Evolutionary conservation across 1,140 invertebrate genomes (phyloP).

Genomic region (Drosophila ficusphila): DNA sequence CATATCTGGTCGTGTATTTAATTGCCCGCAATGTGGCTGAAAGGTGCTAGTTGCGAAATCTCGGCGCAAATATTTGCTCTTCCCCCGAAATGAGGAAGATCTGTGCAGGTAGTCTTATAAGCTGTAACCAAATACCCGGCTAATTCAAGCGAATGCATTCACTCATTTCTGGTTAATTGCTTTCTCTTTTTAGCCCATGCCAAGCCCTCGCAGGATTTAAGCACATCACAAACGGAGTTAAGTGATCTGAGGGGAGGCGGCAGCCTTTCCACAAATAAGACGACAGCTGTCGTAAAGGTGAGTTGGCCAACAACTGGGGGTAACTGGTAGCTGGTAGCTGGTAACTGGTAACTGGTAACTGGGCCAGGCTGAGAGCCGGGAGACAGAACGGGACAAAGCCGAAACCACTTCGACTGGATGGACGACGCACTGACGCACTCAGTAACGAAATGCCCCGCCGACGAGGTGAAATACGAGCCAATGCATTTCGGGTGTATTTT

Average conservation of each 20-base stretch:
- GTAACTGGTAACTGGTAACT: too few relatives aligned
- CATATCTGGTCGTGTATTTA: slow-evolving; percentile 26
- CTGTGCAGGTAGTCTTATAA: slow-evolving; percentile 33
- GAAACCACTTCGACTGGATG: slow-evolving; percentile 19
- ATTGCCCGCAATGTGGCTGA: neutral
- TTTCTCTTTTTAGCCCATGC: slow-evolving; percentile 63
- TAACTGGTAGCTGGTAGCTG: too few relatives aligned
- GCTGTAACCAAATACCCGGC: slow-evolving; percentile 46
- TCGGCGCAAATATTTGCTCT: slow-evolving; percentile 38
- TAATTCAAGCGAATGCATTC: slow-evolving; percentile 41
- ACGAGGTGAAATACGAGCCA: slow-evolving; percentile 52
- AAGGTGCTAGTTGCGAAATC: slow-evolving; percentile 45
- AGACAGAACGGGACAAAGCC: slow-evolving; percentile 24
- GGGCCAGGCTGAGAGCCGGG: slow-evolving; percentile 14
- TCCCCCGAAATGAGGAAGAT: slow-evolving; percentile 14
- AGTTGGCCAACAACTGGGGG: slow-evolving; percentile 35
- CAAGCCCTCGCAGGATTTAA: slow-evolving; percentile 58
- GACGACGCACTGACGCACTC: slow-evolving; percentile 55
- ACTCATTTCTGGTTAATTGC: slow-evolving; percentile 55
- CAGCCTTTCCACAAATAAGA: slow-evolving; percentile 55
- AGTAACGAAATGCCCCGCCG: slow-evolving; percentile 2
- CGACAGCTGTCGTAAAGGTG: slow-evolving; percentile 73
- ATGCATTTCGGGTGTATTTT: slow-evolving; percentile 64
- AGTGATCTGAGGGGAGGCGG: slow-evolving; percentile 41
- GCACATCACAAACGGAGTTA: slow-evolving; percentile 21